Percentiles rank a stretch among this genome's conserved stretches.
Conservation (phyloP, 2,797 vertebrate genomes). For the Melanotaenia maccullochi region DNA sequence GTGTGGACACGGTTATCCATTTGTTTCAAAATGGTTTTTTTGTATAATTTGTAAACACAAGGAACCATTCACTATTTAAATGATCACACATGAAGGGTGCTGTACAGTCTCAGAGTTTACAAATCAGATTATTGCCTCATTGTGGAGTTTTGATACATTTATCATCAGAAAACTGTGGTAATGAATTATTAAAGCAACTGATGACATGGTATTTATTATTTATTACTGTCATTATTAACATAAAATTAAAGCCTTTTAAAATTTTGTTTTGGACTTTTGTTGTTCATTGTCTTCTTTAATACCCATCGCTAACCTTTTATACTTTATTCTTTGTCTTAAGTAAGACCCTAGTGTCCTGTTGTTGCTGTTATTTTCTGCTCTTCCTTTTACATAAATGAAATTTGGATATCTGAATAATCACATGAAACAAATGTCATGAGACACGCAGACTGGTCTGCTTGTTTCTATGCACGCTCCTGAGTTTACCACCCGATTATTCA, state of each 20-base stretch:
- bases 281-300: not conserved
- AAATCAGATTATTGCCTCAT: constrained; percentile 30
- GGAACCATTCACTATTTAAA: constrained; percentile 10
- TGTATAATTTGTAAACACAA: constrained; percentile 46
- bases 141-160: constrained; percentile 36
- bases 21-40: constrained; percentile 66
- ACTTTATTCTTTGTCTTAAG: not conserved
- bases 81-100: constrained; percentile 5
- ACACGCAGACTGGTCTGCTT: not conserved
- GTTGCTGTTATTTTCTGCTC: not conserved
- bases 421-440: not conserved
- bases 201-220: constrained; percentile 46
- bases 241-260: constrained; percentile 43
- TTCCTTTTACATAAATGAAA: not conserved
- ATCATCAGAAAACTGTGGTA: constrained; percentile 24
- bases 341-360: not conserved
- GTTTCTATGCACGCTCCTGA: too few species aligned
- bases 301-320: too few species aligned
- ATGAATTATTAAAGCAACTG: constrained; percentile 21
- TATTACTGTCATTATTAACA: constrained; percentile 54
- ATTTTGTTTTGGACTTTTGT: not conserved
- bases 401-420: not conserved
- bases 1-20: constrained; percentile 44
- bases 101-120: constrained; percentile 56
- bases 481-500: not conserved